Evolutionary conservation across 1,140 invertebrate genomes (phyloP).

Genomic region (Hylaeus volcanicus): DNA sequence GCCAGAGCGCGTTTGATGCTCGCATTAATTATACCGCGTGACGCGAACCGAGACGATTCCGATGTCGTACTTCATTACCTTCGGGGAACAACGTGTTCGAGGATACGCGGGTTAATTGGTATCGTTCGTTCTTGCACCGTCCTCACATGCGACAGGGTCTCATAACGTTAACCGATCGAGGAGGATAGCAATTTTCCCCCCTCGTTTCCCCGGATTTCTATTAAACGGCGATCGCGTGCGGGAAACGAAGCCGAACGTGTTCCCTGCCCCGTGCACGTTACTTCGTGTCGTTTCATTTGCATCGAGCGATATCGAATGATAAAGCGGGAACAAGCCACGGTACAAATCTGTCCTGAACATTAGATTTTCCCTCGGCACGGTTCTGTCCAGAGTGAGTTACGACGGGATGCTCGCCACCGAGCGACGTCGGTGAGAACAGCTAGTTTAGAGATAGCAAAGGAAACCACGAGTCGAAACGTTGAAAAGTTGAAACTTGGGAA

Average conservation of each 20-base stretch:
- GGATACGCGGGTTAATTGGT: constrained; percentile 23
- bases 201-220: constrained; percentile 27
- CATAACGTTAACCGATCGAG: constrained; percentile 3
- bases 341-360: constrained; percentile 1
- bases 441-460: not conserved
- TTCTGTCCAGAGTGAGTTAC: not conserved
- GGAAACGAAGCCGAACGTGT: constrained; percentile 4
- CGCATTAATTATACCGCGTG: not conserved
- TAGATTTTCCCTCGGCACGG: constrained; percentile 16
- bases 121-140: not conserved
- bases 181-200: not conserved
- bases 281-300: constrained; percentile 18
- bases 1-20: not conserved
- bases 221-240: constrained; percentile 35
- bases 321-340: not conserved
- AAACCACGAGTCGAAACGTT: not conserved
- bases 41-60: not conserved
- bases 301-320: constrained; percentile 21
- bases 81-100: constrained; percentile 4
- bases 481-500: too few species aligned
- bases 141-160: constrained; percentile 19
- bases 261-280: not conserved
- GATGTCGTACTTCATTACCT: not conserved
- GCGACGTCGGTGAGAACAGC: too few species aligned
- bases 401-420: not conserved